Evolutionary conservation across 1,140 invertebrate species (phyloP), one percentile per base, ranked within the genome.

Genomic region (Drosophila ohnishii): DNA sequence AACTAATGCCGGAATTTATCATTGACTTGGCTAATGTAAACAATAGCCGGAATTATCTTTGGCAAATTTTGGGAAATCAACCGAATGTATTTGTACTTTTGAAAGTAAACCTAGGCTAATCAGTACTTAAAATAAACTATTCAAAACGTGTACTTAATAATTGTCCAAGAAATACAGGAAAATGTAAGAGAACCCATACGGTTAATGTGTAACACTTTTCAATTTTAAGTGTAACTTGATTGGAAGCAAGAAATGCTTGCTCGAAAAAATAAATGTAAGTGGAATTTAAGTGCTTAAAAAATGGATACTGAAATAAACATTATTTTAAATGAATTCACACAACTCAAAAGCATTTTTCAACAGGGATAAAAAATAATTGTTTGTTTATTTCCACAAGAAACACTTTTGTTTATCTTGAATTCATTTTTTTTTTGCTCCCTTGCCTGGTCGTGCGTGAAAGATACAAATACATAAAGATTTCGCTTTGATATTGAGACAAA

Each of bases 181-280:
- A 62, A 44, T 48, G 16, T 39, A 58, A 40, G 32, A 39, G 45
- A 75, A 30, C n/a, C 42, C 42, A 40, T 58, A 64, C 25, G 35
- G 19, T 58, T 42, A 40, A 40, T 13, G 19, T 55, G 37, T 45
- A 61, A 58, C 28, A 57, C 48, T 69, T 76, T 76, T 69, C 63
- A 77, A 77, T 77, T 62, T 77, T 50, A 77, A 77, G 74, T 77
- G 73, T 76, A 61, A 76, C 74, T 76, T 76, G 37, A 76, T 76
- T 76, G 74, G 48, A 58, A 40, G 48, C 63, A 40, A 69, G 37
- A 28, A 39, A n/a, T 51, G 35, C 48, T 75, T 65, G 69, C 53
- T 65, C 13, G 13, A 72, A 40, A 47, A 53, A 45, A 66, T 75
- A 74, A 37, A 50, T 55, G 45, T 75, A 66, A 75, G 55, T 58